Conservation (phyloP, 2,113 vertebrate genomes). For the Pogonocichla stellata region DNA sequence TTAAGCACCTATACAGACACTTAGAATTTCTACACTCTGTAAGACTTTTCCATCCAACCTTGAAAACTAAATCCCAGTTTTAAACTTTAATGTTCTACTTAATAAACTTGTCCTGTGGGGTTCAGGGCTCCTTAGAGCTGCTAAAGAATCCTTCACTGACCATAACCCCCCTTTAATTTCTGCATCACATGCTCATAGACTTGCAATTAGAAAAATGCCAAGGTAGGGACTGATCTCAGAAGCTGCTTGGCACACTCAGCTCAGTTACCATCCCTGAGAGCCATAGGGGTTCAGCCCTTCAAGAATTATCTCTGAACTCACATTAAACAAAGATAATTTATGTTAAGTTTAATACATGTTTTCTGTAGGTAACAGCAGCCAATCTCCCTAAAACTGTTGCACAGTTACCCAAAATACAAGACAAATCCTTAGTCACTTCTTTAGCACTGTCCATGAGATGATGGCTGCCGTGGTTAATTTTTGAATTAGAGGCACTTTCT, state of each 20-base stretch:
- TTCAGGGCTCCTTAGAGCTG: neutral
- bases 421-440: neutral
- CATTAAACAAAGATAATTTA: neutral
- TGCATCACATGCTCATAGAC: neutral
- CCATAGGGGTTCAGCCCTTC: neutral
- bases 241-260: neutral
- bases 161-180: conserved; percentile 1
- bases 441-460: neutral
- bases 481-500: neutral
- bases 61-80: conserved; percentile 19
- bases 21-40: neutral
- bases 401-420: neutral
- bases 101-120: conserved; percentile 17
- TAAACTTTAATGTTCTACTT: conserved; percentile 4
- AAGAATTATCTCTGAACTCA: neutral
- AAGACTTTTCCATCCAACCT: conserved; percentile 37
- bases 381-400: neutral
- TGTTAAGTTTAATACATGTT: neutral
- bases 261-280: neutral
- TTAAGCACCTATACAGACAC: conserved; percentile 38
- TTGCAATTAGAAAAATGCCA: neutral
- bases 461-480: neutral
- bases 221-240: neutral
- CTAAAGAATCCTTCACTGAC: conserved; percentile 20
- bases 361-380: neutral